A percentile compares a stretch with the other conserved stretches of the same genome.
phyloP scores from a whole-genome alignment of 2,797 vertebrate genomes.

The Miichthys miiuy region DNA sequence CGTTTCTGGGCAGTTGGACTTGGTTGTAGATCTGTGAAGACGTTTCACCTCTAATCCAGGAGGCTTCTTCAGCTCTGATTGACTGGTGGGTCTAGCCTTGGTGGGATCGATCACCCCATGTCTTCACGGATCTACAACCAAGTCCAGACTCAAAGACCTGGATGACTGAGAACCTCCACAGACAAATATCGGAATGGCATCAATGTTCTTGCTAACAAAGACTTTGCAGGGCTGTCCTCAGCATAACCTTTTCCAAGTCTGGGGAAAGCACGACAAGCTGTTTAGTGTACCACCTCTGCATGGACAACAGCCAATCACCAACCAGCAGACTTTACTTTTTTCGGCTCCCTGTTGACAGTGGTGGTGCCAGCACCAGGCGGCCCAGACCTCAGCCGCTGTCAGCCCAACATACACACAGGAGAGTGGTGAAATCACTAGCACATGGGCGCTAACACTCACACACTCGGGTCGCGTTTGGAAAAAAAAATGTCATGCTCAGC shows the following conservation, averaged over 20 bases:
- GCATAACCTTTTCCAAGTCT: slow-evolving; percentile 53
- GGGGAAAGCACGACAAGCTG: slow-evolving; percentile 29
- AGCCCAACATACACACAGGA: slow-evolving; percentile 66
- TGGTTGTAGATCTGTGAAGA: too few relatives aligned
- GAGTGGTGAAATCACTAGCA: slow-evolving; percentile 80
- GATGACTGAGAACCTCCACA: too few relatives aligned
- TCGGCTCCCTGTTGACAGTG: slow-evolving; percentile 64
- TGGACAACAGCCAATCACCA: slow-evolving; percentile 67
- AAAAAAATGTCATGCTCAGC: slow-evolving; percentile 52
- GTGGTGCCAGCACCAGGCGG: slow-evolving; percentile 55
- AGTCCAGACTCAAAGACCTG: too few relatives aligned
- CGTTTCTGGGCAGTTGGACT: too few relatives aligned
- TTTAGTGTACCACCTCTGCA: slow-evolving; percentile 48
- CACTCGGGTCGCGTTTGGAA: slow-evolving; percentile 67
- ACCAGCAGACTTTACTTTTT: slow-evolving; percentile 52
- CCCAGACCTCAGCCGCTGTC: slow-evolving; percentile 71
- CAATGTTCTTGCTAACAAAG: neutral
- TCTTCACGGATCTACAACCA: too few relatives aligned
- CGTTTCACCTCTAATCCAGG: too few relatives aligned
- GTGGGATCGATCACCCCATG: too few relatives aligned
- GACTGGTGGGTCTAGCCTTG: too few relatives aligned
- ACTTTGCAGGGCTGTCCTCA: slow-evolving; percentile 49
- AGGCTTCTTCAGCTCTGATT: too few relatives aligned
- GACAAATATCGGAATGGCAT: neutral
- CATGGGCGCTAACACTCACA: slow-evolving; percentile 70